Evolutionary conservation across 2,888 invertebrate species (phyloP).

Genomic region (Dilophus febrilis): DNA sequence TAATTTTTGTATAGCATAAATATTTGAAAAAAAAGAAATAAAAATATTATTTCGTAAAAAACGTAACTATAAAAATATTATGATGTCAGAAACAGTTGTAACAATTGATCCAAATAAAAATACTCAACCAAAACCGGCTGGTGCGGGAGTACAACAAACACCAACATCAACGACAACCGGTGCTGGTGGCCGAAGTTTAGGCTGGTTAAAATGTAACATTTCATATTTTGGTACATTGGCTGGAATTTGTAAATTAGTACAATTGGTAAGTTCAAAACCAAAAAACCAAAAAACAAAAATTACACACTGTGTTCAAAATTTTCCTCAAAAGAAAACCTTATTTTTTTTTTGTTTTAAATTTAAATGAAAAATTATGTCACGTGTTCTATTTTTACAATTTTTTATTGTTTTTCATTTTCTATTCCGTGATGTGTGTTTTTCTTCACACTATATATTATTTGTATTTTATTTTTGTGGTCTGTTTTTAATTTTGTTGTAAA

Average conservation of each 20-base stretch:
- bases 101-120: constrained; percentile 50
- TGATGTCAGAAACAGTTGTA: constrained; percentile 74
- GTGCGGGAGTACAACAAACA: constrained; percentile 19
- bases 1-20: no score
- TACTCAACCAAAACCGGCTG: constrained; percentile 4
- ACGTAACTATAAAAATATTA: constrained; percentile 18
- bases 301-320: no score
- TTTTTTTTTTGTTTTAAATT: neutral
- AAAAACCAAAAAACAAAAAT: no score
- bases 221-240: constrained; percentile 67
- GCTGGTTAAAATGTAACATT: constrained; percentile 59
- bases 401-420: neutral
- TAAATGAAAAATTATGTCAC: neutral
- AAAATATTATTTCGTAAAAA: constrained; percentile 3
- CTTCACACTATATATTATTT: no score
- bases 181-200: constrained; percentile 34
- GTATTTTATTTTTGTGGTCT: no score
- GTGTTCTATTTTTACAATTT: neutral
- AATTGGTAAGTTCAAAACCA: constrained; percentile 71
- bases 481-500: no score
- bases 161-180: constrained; percentile 20
- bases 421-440: no score
- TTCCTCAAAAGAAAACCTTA: constrained; percentile 1
- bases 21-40: no score
- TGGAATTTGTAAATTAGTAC: constrained; percentile 61